Evolutionary conservation across 2,888 invertebrate species (phyloP), one percentile per base, ranked within the genome.

Genomic region (Meliscaeva auricollis): DNA sequence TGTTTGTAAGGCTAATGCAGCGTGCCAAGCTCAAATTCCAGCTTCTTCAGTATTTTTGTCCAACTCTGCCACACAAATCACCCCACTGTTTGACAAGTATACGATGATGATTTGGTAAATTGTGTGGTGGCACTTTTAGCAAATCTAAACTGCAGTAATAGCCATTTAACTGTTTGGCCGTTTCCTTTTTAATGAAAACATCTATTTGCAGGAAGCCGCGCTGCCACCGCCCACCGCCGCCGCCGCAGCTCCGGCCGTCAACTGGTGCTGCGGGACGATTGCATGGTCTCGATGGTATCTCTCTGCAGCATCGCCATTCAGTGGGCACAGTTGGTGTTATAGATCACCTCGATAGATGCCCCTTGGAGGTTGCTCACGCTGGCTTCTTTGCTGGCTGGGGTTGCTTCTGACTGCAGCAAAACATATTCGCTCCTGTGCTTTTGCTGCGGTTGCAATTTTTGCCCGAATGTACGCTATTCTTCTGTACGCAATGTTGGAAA

Each of bases 111-210:
- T 87, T 87, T 87, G 78, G 82, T 82, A 82, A 77, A 87, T 81
- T 81, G 85, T 87, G 77, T 87, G 81, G 85, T 87, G 85, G 85
- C 85, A 87, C 85, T 87, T 85, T 87, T 87, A 87, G 87, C 87
- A 82, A 87, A 87, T 87, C 84, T 85, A 85, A 88, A 87, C 88
- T 87, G 88, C 78, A 80, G 87, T 88, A 87, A 88, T 88, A 87
- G 88, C 82, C 87, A 85, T 78, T 87, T 78, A 87, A 78, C 80
- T 81, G 77, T 88, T 87, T 77, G 81, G 79, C 56, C 83, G 75
- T 80, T 80, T 83, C 76, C 82, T 80, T 77, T 88, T 87, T 87
- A 88, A 88, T 88, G 88, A 88, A 88, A 88, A 88, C 88, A 89
- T 89, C 88, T 88, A 87, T 83, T 87, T 82, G 75, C 77, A 75